Percentiles rank a stretch among this genome's conserved stretches.
phyloP scores from a whole-genome alignment of 2,113 vertebrate genomes.

The Oreochromis aureus region DNA sequence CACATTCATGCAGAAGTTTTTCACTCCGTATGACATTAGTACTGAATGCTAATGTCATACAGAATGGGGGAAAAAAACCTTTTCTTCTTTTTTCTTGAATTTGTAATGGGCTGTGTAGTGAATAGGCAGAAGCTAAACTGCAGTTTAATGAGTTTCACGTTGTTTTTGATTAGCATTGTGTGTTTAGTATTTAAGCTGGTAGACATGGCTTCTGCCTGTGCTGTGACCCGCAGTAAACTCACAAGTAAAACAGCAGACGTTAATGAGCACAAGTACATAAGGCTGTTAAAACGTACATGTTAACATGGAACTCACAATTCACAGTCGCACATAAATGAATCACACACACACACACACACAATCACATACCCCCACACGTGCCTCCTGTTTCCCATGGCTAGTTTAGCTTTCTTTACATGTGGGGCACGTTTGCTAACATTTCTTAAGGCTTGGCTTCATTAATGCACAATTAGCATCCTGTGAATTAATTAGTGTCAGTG shows the following conservation, averaged over 20 bases:
- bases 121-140: not conserved
- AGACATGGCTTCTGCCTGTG: slow-evolving; percentile 16
- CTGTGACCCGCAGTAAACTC: slow-evolving; percentile 35
- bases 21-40: not conserved
- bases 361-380: not conserved
- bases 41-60: not conserved
- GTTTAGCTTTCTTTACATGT: slow-evolving; percentile 69
- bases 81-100: not conserved
- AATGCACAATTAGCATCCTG: slow-evolving; percentile 74
- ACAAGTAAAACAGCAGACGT: slow-evolving; percentile 37
- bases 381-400: slow-evolving; percentile 53
- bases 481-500: slow-evolving; percentile 76
- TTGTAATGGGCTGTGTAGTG: not conserved
- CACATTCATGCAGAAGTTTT: not conserved
- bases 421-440: slow-evolving; percentile 72
- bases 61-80: not conserved
- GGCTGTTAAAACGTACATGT: slow-evolving; percentile 37
- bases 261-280: slow-evolving; percentile 55
- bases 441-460: slow-evolving; percentile 76
- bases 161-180: slow-evolving; percentile 20
- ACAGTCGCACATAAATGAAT: not conserved
- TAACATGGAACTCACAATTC: slow-evolving; percentile 31
- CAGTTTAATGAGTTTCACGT: slow-evolving; percentile 36
- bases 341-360: slow-evolving; percentile 2
- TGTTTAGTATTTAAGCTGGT: slow-evolving; percentile 32